A percentile compares a stretch with the other conserved stretches of the same genome.
These are phyloP conservation scores for Thunnus albacares DNA, from an alignment of 2,797 vertebrate species.

Conservation along the genomic window DNA sequence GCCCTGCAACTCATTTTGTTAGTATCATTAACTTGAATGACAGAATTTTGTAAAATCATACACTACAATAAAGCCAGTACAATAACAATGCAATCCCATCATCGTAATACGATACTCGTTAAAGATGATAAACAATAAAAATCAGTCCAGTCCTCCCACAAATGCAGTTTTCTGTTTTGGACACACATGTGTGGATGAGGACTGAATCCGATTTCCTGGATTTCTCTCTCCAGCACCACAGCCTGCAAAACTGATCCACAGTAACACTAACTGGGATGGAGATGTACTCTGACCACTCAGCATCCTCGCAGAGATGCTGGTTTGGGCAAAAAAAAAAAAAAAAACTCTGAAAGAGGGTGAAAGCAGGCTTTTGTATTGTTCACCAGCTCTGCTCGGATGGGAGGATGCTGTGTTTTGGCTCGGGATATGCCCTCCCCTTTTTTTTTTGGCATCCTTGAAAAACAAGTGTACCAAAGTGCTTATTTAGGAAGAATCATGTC, in stretches of 20 bases:
- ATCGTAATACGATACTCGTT: background rate
- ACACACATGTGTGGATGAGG: too few species aligned
- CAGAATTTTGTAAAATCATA: background rate
- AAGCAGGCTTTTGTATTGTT: conserved; percentile 18
- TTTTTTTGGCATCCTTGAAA: conserved; percentile 41
- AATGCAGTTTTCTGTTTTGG: too few species aligned
- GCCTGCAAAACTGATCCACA: background rate
- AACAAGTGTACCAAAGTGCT: conserved; percentile 33
- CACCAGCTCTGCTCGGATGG: conserved; percentile 16
- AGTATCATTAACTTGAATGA: background rate
- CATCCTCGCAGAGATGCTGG: conserved; percentile 23
- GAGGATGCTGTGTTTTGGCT: conserved; percentile 31
- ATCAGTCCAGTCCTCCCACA: too few species aligned
- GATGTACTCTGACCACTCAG: conserved; percentile 19
- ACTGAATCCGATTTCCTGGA: background rate
- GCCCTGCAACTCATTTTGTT: background rate
- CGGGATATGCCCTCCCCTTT: background rate
- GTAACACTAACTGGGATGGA: conserved; percentile 2
- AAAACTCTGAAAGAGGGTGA: background rate
- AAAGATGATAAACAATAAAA: background rate
- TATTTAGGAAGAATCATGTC: conserved; percentile 50
- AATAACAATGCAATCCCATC: background rate
- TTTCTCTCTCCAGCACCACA: background rate
- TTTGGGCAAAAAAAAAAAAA: background rate
- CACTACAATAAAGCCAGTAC: too few species aligned